phyloP scores from a whole-genome alignment of 2,888 invertebrate species.

The Panopea generosa region DNA sequence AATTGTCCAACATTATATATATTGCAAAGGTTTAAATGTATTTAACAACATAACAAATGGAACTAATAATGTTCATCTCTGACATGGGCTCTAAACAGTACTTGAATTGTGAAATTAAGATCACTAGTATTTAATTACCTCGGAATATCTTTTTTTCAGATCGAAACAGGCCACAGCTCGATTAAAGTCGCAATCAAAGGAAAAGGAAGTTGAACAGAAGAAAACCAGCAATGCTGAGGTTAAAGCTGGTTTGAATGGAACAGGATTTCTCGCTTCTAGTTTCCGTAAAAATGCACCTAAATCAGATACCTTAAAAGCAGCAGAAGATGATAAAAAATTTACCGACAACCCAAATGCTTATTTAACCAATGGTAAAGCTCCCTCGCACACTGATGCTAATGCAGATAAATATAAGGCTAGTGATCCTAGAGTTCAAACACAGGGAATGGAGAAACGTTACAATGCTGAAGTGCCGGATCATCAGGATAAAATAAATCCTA shows the following conservation, averaged over 20 bases:
- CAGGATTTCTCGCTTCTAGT: neutral
- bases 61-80: too few species aligned
- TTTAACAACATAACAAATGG: too few species aligned
- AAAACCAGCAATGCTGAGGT: neutral
- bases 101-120: too few species aligned
- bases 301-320: neutral
- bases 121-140: too few species aligned
- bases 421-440: neutral
- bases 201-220: too few species aligned
- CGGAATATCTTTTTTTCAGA: too few species aligned
- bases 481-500: constrained; percentile 14
- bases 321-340: too few species aligned
- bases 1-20: too few species aligned
- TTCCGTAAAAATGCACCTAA: neutral
- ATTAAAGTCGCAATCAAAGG: neutral
- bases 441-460: neutral
- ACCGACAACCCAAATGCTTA: too few species aligned
- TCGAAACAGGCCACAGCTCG: constrained; percentile 22
- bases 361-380: neutral
- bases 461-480: neutral
- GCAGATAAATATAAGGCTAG: neutral
- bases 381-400: neutral
- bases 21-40: too few species aligned
- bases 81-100: too few species aligned
- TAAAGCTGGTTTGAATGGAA: constrained; percentile 8